These are phyloP conservation scores for Smittia aterrima DNA, from an alignment of 2,888 invertebrate species.

Conservation along the genomic window DNA sequence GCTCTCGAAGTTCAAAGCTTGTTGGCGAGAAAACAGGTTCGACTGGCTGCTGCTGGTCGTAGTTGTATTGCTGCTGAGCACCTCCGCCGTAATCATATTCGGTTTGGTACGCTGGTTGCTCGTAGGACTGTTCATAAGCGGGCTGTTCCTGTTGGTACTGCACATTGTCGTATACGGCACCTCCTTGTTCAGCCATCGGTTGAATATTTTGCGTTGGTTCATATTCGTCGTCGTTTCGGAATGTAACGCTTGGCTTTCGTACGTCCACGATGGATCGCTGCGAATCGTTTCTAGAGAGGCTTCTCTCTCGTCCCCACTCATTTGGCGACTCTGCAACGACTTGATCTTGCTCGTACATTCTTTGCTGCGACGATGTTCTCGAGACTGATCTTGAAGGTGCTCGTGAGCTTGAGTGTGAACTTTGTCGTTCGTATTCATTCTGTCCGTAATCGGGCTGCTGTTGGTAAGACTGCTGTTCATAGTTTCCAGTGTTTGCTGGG, in stretches of 20 bases:
- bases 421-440: constrained; percentile 6
- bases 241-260: constrained; percentile 44
- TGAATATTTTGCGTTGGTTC: constrained; percentile 42
- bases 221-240: constrained; percentile 43
- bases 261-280: constrained; percentile 24
- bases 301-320: constrained; percentile 16
- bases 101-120: constrained; percentile 42
- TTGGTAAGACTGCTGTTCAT: constrained; percentile 14
- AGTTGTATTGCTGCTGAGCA: constrained; percentile 48
- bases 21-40: not conserved
- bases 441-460: constrained; percentile 33
- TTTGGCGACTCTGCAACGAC: constrained; percentile 6
- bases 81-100: constrained; percentile 45
- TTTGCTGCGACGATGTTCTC: constrained; percentile 27
- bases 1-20: not conserved
- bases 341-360: constrained; percentile 27
- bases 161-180: constrained; percentile 42
- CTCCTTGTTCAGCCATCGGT: constrained; percentile 39
- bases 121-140: constrained; percentile 40
- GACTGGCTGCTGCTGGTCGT: constrained; percentile 33
- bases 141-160: constrained; percentile 44
- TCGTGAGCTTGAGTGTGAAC: not conserved
- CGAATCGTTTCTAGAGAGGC: constrained; percentile 30
- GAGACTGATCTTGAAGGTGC: constrained; percentile 29
- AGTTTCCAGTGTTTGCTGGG: not conserved